phyloP scores from a whole-genome alignment of 2,113 vertebrate species.

The Hippocampus comes region DNA sequence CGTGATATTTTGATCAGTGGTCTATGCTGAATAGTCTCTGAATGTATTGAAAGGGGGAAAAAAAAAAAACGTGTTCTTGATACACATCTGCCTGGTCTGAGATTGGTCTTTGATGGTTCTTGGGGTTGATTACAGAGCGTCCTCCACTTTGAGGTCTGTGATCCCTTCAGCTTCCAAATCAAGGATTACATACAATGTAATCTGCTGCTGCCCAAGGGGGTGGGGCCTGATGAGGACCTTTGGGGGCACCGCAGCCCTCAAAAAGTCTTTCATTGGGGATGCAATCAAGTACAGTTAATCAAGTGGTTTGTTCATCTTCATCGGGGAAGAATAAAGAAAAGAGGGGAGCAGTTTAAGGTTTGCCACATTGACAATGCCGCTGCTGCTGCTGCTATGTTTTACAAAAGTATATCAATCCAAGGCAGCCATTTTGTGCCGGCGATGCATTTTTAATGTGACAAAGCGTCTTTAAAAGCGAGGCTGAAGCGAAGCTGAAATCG shows the following conservation, averaged over 20 bases:
- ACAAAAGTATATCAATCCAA: constrained; percentile 16
- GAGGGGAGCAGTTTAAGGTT: constrained; percentile 25
- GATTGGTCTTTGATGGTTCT: constrained; percentile 35
- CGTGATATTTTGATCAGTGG: background rate
- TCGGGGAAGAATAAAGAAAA: constrained; percentile 12
- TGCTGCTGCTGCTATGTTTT: constrained; percentile 45
- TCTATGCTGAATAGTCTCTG: background rate
- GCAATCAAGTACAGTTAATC: constrained; percentile 44
- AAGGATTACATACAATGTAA: constrained; percentile 60
- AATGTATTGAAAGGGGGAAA: constrained; percentile 39
- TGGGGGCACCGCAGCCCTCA: constrained; percentile 26
- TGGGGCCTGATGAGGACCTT: constrained; percentile 1
- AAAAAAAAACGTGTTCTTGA: constrained; percentile 20
- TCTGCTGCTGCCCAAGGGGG: constrained; percentile 15
- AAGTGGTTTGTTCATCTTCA: constrained; percentile 45
- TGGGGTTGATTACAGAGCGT: constrained; percentile 54
- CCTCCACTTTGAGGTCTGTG: constrained; percentile 39
- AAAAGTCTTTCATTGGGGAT: constrained; percentile 30
- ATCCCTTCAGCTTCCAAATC: constrained; percentile 54
- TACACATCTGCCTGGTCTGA: constrained; percentile 45
- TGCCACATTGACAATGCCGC: constrained; percentile 26
- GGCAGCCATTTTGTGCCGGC: constrained; percentile 64
- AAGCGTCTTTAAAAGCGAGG: background rate
- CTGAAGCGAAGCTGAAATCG: background rate
- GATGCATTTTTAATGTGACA: constrained; percentile 28